Evolutionary conservation across 2,797 vertebrate genomes (phyloP).

Genomic region (Helicolenus hilgendorfi): DNA sequence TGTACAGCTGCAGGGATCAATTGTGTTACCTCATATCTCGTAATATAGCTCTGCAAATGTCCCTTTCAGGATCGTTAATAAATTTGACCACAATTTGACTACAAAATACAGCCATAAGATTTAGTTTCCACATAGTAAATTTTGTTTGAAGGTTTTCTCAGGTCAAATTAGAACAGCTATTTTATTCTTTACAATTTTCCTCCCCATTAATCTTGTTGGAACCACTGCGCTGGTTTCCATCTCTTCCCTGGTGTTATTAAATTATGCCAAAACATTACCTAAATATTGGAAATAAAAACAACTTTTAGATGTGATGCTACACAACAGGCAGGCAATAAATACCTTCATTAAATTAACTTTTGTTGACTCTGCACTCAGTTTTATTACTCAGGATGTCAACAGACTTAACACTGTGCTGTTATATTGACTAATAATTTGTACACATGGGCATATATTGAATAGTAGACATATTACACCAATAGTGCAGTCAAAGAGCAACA

Average conservation of each 20-base stretch:
- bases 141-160: background rate
- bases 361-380: background rate
- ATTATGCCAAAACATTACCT: background rate
- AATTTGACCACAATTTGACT: background rate
- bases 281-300: background rate
- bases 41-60: background rate
- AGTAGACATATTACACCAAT: background rate
- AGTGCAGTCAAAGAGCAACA: background rate
- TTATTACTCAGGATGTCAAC: rapidly evolving
- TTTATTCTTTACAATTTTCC: background rate
- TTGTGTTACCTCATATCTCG: background rate
- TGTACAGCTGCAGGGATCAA: background rate
- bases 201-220: background rate
- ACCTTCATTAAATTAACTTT: background rate
- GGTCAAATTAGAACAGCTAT: background rate
- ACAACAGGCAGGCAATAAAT: background rate
- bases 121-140: background rate
- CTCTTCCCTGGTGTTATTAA: background rate
- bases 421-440: background rate
- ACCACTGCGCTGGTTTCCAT: background rate
- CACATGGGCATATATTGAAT: background rate
- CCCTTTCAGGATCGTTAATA: background rate
- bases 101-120: too few relatives aligned
- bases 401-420: background rate
- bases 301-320: rapidly evolving